Conservation (phyloP, 2,888 invertebrate species). For the Oxycera nigricornis region DNA sequence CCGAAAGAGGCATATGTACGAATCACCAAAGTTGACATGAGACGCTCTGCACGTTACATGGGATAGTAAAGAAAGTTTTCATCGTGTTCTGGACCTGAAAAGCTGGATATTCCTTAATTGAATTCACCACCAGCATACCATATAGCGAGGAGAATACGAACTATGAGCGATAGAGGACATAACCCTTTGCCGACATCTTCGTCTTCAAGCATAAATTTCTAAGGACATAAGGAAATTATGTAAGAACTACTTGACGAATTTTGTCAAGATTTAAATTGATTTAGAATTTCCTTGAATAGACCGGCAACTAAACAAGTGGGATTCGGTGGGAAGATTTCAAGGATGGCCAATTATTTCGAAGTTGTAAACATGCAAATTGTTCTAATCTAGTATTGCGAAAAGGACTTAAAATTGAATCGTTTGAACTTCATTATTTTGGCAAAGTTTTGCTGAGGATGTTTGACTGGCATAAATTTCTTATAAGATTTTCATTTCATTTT, state of each 20-base stretch:
- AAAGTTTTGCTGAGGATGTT: no score
- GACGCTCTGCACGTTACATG: slow-evolving; percentile 23
- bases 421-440: neutral
- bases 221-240: slow-evolving; percentile 48
- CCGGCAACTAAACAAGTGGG: neutral
- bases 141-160: slow-evolving; percentile 4
- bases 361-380: slow-evolving; percentile 39
- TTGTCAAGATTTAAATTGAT: slow-evolving; percentile 52
- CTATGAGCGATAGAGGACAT: slow-evolving; percentile 15
- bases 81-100: slow-evolving; percentile 39
- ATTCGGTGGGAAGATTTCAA: neutral
- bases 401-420: slow-evolving; percentile 26
- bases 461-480: no score
- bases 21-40: slow-evolving; percentile 33
- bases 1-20: slow-evolving; percentile 38
- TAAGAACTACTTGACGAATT: slow-evolving; percentile 51
- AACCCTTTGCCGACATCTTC: slow-evolving; percentile 16
- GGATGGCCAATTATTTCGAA: slow-evolving; percentile 28
- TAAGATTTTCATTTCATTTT: no score
- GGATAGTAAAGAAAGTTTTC: slow-evolving; percentile 36
- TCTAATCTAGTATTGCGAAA: slow-evolving; percentile 26
- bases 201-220: slow-evolving; percentile 34
- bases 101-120: slow-evolving; percentile 37
- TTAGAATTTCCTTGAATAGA: slow-evolving; percentile 36
- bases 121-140: slow-evolving; percentile 28